Base-by-base conservation (phyloP, 2,113 vertebrate genomes). In the Callithrix jacchus region DNA sequence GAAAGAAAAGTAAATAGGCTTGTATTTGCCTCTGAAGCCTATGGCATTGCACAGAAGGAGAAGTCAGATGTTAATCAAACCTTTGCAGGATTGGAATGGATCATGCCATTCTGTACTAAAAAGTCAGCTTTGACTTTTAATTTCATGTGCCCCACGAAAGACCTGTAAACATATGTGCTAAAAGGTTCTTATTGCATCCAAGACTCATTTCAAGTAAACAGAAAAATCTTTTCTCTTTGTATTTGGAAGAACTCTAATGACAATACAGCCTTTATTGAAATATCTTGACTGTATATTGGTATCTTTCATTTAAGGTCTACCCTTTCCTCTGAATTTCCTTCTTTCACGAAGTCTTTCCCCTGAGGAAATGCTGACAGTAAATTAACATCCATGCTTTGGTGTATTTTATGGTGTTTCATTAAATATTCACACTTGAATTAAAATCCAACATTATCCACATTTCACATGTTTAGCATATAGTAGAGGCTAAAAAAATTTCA, bases 51-150 rank as follows among this genome's bases (percentile, higher is more conserved):
- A 92, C 73, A 70, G 94, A 96, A 97, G 97, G 91, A 88, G 91
- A 97, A 98, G 95, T 94, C 93, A 97, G 84, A 97, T 90, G 95
- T 97, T 98, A 98, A 98, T 98, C 98, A 98, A 98, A 97, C 92
- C 88, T 95, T 95, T 93, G 52, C 88, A 56, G 54, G 71, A 9
- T 81, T 97, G 87, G 74, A 54, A 61, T 92, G 87, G 90, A 88
- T 97, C 89, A 52, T 93, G 79, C 56, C 30, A 37, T 89, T 97
- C 95, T 94, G 45, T 95, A 87, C 70, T 96, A 79, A 96, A 97
- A 96, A 98, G 96, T 97, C 84, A 96, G 52, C 88, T 96, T 98
- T 97, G 87, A 96, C 97, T 98, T 96, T 96, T 97, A 98, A 98
- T 97, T 96, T 85, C 80, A 64, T 95, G 89, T 32, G 27, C 32